A percentile compares a stretch with the other conserved stretches of the same genome.
Evolutionary conservation across 2,888 invertebrate species (phyloP).

Genomic region (Rhingia rostrata): DNA sequence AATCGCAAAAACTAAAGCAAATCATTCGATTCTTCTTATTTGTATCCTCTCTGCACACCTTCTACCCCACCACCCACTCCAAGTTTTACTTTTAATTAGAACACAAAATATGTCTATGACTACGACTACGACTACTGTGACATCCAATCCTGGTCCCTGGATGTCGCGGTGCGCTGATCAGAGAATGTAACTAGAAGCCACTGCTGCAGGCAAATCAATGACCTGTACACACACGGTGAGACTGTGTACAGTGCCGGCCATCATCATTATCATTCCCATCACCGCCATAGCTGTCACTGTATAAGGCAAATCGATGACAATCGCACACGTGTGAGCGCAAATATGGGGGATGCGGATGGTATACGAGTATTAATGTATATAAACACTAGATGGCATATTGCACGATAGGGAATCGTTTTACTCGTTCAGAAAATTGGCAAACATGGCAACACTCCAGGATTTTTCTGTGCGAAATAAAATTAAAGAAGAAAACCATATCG

Average conservation of each 20-base stretch:
- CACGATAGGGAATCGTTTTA: slow-evolving; percentile 33
- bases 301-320: slow-evolving; percentile 61
- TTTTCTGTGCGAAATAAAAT: slow-evolving; percentile 7
- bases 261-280: slow-evolving; percentile 37
- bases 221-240: slow-evolving; percentile 42
- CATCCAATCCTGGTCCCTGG: slow-evolving; percentile 40
- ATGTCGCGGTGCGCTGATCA: slow-evolving; percentile 19
- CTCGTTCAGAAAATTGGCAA: slow-evolving; percentile 10
- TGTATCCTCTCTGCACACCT: neutral
- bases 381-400: too few relatives aligned
- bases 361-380: neutral
- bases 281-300: slow-evolving; percentile 28
- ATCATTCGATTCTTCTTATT: slow-evolving; percentile 55
- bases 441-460: slow-evolving; percentile 46
- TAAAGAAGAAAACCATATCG: too few relatives aligned
- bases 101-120: slow-evolving; percentile 46
- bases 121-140: slow-evolving; percentile 37
- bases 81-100: slow-evolving; percentile 49
- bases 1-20: slow-evolving; percentile 60
- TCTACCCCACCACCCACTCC: slow-evolving; percentile 2
- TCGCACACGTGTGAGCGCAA: slow-evolving; percentile 33
- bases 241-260: slow-evolving; percentile 31
- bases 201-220: slow-evolving; percentile 69
- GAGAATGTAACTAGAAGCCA: slow-evolving; percentile 65
- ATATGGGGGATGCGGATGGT: slow-evolving; percentile 17